These are phyloP conservation scores for Anser cygnoides DNA, from an alignment of 2,113 vertebrate genomes.

Conservation along the genomic window DNA sequence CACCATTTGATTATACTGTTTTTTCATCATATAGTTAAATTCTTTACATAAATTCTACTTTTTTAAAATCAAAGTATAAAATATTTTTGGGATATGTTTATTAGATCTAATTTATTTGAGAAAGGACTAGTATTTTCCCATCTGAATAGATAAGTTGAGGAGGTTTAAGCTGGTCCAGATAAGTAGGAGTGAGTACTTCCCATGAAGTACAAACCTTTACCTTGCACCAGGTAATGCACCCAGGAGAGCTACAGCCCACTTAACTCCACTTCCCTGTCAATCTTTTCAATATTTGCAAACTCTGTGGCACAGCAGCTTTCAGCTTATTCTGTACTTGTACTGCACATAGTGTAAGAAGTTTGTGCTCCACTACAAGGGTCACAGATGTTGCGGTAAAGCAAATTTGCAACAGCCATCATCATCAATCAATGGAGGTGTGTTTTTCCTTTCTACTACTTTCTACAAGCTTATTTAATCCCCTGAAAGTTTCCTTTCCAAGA, in stretches of 20 bases:
- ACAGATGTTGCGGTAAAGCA: background rate
- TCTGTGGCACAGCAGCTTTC: background rate
- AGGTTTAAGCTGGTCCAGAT: background rate
- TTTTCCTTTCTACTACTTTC: background rate
- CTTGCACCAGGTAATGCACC: background rate
- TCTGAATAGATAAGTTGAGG: background rate
- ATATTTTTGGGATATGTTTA: background rate
- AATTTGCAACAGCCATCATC: background rate
- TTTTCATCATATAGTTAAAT: background rate
- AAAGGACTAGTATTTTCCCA: background rate
- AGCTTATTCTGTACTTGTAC: background rate
- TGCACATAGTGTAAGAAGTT: background rate
- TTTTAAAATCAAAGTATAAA: background rate
- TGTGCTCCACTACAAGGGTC: background rate
- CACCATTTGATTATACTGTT: background rate
- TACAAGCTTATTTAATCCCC: background rate
- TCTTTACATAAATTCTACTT: background rate
- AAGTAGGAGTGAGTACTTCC: background rate
- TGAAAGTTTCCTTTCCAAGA: background rate
- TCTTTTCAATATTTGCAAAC: background rate
- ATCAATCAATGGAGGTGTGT: background rate
- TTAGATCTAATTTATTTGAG: background rate
- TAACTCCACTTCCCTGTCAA: background rate
- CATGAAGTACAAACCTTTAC: accelerated
- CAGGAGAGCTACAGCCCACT: background rate